A percentile compares a stretch with the other conserved stretches of the same genome.
Conservation (phyloP, 2,888 invertebrate genomes). For the Limenitis camilla region DNA sequence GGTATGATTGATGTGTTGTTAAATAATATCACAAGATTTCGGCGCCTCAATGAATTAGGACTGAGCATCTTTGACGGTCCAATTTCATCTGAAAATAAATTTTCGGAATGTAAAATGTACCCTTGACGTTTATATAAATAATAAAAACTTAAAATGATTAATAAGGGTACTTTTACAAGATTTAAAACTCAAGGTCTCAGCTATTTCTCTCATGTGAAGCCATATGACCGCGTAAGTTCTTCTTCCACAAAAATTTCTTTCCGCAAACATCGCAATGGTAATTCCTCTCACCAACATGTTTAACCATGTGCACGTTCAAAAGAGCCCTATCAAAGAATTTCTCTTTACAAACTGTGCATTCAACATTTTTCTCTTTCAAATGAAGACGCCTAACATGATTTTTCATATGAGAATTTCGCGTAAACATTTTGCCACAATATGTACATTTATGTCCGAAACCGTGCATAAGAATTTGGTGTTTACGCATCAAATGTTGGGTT, state of each 20-base stretch:
- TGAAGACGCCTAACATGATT: slow-evolving; percentile 41
- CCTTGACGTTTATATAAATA: slow-evolving; percentile 7
- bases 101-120: slow-evolving; percentile 29
- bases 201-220: slow-evolving; percentile 26
- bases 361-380: slow-evolving; percentile 40
- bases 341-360: slow-evolving; percentile 41
- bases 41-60: slow-evolving; percentile 36
- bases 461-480: slow-evolving; percentile 35
- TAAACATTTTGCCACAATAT: slow-evolving; percentile 41
- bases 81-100: slow-evolving; percentile 62
- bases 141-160: not conserved
- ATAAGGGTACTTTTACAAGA: slow-evolving; percentile 18
- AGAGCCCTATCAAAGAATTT: slow-evolving; percentile 40
- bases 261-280: slow-evolving; percentile 72
- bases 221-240: slow-evolving; percentile 69
- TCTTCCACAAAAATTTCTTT: slow-evolving; percentile 69
- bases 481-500: slow-evolving; percentile 33
- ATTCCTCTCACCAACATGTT: slow-evolving; percentile 58
- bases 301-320: slow-evolving; percentile 51
- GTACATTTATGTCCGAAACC: slow-evolving; percentile 35
- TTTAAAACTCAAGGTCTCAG: not conserved
- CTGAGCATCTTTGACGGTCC: slow-evolving; percentile 37
- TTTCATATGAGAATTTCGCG: slow-evolving; percentile 35
- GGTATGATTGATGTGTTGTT: slow-evolving; percentile 60
- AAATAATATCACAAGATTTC: slow-evolving; percentile 54